Evolutionary conservation across 2,113 vertebrate species (phyloP).

Genomic region (Cryptoleucopteryx plumbea): DNA sequence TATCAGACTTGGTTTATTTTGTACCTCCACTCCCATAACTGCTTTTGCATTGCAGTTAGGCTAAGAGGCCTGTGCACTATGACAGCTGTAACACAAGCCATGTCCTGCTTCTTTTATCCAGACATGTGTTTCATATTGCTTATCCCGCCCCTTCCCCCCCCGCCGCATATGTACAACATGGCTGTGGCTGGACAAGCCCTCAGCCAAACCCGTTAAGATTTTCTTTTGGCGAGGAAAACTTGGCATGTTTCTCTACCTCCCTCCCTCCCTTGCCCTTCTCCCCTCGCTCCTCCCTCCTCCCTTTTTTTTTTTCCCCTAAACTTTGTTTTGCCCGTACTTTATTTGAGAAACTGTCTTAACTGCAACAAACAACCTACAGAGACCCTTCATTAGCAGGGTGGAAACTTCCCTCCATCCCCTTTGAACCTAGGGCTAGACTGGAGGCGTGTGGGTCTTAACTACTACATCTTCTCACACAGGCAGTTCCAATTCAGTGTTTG

Average conservation of each 20-base stretch:
- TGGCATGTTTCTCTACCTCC: neutral
- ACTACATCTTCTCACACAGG: neutral
- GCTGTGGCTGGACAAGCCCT: slow-evolving; percentile 20
- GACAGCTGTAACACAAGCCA: slow-evolving; percentile 48
- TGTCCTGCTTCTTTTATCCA: neutral
- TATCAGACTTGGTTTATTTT: neutral
- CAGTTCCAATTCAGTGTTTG: neutral
- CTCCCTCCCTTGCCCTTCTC: neutral
- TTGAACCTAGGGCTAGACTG: neutral
- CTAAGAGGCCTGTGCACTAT: neutral
- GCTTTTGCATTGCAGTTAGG: neutral
- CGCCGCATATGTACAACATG: neutral
- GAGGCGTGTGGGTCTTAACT: neutral
- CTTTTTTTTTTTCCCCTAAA: neutral
- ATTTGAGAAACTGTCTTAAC: neutral
- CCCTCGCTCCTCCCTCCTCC: neutral
- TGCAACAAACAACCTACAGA: neutral
- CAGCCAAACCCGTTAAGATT: slow-evolving; percentile 10
- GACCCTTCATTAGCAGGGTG: neutral
- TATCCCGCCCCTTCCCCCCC: neutral
- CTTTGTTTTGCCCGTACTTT: neutral
- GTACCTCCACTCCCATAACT: neutral
- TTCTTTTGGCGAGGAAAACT: neutral
- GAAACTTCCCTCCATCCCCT: neutral
- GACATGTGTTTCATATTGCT: slow-evolving; percentile 1